These are phyloP conservation scores for Dinoponera quadriceps DNA, from an alignment of 1,140 invertebrate genomes.

Conservation along the genomic window DNA sequence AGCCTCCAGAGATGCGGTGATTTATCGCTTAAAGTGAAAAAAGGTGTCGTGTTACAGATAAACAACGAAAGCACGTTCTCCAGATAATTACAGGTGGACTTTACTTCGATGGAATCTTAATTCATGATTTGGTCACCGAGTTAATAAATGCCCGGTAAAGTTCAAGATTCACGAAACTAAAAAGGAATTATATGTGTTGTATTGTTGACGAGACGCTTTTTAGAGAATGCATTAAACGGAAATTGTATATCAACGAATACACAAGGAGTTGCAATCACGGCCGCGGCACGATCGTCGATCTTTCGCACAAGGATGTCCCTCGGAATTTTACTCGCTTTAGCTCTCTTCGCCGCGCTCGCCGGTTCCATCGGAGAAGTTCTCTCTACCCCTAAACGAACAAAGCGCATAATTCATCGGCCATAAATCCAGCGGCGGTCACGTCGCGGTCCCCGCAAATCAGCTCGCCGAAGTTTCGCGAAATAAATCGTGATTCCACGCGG, in stretches of 20 bases:
- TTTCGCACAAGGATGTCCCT: conserved; percentile 37
- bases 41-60: background rate
- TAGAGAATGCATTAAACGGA: background rate
- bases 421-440: conserved; percentile 70
- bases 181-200: conserved; percentile 7
- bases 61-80: background rate
- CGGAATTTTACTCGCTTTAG: conserved; percentile 41
- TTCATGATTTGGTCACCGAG: conserved; percentile 15
- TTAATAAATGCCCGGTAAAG: no score
- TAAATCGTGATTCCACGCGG: conserved; percentile 63
- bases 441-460: conserved; percentile 71
- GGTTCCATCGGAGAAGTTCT: conserved; percentile 34
- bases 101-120: conserved; percentile 17
- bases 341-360: background rate
- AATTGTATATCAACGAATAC: conserved; percentile 33
- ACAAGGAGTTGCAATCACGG: conserved; percentile 28
- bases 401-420: conserved; percentile 73
- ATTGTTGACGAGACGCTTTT: conserved; percentile 1
- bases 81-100: background rate
- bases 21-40: background rate
- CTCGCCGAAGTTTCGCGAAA: conserved; percentile 68
- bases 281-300: conserved; percentile 2
- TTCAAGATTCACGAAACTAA: conserved; percentile 10
- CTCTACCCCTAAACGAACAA: conserved; percentile 56
- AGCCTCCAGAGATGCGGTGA: no score